phyloP scores from a whole-genome alignment of 2,113 vertebrate genomes.

The Todiramphus saurophagus region DNA sequence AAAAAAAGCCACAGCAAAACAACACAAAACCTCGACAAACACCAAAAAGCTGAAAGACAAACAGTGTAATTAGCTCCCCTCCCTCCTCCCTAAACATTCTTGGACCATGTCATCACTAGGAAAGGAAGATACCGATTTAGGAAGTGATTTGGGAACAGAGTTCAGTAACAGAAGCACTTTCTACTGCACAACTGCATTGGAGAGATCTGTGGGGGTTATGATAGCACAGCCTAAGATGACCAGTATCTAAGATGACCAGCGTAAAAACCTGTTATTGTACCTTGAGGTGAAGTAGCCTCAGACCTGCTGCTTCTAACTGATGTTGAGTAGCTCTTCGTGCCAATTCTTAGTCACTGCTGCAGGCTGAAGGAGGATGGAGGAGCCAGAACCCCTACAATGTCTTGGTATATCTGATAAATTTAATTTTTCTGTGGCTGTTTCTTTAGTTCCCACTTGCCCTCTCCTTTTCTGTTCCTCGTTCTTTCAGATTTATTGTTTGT shows the following conservation, averaged over 20 bases:
- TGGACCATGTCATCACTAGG: not conserved
- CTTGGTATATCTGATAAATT: not conserved
- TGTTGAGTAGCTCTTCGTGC: not conserved
- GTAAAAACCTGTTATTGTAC: not conserved
- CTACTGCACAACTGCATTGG: not conserved
- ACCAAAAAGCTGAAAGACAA: not conserved
- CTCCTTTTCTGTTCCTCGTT: not conserved
- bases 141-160: not conserved
- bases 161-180: not conserved
- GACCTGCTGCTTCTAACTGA: not conserved
- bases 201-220: not conserved
- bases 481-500: not conserved
- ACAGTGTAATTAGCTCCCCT: not conserved
- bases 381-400: not conserved
- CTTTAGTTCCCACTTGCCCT: not conserved
- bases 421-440: not conserved
- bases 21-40: not conserved
- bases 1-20: too few species aligned
- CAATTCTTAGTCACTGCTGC: not conserved
- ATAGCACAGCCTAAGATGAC: not conserved
- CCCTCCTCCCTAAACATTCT: not conserved
- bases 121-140: not conserved
- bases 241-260: not conserved
- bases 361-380: not conserved
- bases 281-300: not conserved